These are phyloP conservation scores for Saccostrea echinata DNA, from an alignment of 1,140 invertebrate genomes.

Conservation along the genomic window DNA sequence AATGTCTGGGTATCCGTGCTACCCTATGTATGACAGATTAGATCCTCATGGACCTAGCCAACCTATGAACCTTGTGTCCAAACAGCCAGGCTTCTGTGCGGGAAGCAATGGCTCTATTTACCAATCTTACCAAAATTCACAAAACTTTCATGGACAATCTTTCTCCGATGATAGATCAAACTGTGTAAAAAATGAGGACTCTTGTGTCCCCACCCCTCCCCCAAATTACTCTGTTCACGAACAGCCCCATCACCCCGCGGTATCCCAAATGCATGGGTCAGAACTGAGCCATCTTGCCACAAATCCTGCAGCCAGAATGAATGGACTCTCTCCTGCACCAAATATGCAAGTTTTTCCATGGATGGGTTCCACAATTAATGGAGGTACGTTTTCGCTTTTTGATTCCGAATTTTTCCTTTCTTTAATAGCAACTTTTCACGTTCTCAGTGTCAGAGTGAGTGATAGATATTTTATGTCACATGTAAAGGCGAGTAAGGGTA, in stretches of 20 bases:
- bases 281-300: slow-evolving; percentile 30
- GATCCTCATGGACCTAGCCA: slow-evolving; percentile 44
- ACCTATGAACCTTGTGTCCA: slow-evolving; percentile 59
- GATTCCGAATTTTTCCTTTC: neutral
- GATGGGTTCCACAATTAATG: slow-evolving; percentile 56
- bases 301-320: slow-evolving; percentile 45
- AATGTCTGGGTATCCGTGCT: slow-evolving; percentile 53
- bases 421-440: neutral
- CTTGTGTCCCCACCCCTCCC: slow-evolving; percentile 57
- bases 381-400: slow-evolving; percentile 44
- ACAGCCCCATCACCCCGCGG: slow-evolving; percentile 32
- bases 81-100: slow-evolving; percentile 50
- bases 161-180: slow-evolving; percentile 55
- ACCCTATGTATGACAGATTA: slow-evolving; percentile 58
- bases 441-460: slow-evolving; percentile 5
- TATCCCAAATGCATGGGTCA: slow-evolving; percentile 28
- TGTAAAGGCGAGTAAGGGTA: neutral
- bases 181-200: slow-evolving; percentile 59
- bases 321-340: slow-evolving; percentile 54
- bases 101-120: slow-evolving; percentile 53
- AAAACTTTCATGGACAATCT: slow-evolving; percentile 55
- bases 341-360: slow-evolving; percentile 58
- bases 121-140: slow-evolving; percentile 51
- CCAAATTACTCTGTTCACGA: slow-evolving; percentile 47
- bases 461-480: slow-evolving; percentile 39